A percentile compares a stretch with the other conserved stretches of the same genome.
Evolutionary conservation across 2,113 vertebrate species (phyloP).

Genomic region (Tachuris rubrigastra): DNA sequence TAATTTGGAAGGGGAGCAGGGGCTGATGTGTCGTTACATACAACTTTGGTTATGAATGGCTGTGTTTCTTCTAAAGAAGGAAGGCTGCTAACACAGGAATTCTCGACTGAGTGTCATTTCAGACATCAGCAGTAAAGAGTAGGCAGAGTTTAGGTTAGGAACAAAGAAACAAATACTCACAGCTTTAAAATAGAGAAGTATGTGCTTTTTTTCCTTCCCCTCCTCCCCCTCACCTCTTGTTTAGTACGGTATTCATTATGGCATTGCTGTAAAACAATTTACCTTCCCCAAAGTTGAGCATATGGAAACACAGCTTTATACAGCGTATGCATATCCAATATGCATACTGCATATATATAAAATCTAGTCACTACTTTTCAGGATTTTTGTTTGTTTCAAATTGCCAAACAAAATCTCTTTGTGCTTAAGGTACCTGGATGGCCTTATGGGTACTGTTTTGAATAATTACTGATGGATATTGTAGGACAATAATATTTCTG

Average conservation of each 20-base stretch:
- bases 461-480: neutral
- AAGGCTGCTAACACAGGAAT: neutral
- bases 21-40: neutral
- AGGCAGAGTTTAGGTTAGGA: neutral
- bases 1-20: neutral
- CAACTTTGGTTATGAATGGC: neutral
- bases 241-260: neutral
- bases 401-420: neutral
- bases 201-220: fast-evolving
- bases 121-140: neutral
- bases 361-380: neutral
- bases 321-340: neutral
- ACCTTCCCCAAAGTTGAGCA: neutral
- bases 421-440: neutral
- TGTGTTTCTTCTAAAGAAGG: neutral
- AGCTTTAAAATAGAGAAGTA: neutral
- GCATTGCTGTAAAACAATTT: neutral
- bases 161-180: neutral
- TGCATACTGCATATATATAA: fast-evolving
- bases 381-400: neutral
- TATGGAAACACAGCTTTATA: neutral
- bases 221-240: fast-evolving
- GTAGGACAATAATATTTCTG: neutral
- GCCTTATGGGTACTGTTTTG: neutral
- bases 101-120: neutral